Base-by-base conservation (phyloP, 2,113 vertebrate species). In the Pangasianodon hypophthalmus region DNA sequence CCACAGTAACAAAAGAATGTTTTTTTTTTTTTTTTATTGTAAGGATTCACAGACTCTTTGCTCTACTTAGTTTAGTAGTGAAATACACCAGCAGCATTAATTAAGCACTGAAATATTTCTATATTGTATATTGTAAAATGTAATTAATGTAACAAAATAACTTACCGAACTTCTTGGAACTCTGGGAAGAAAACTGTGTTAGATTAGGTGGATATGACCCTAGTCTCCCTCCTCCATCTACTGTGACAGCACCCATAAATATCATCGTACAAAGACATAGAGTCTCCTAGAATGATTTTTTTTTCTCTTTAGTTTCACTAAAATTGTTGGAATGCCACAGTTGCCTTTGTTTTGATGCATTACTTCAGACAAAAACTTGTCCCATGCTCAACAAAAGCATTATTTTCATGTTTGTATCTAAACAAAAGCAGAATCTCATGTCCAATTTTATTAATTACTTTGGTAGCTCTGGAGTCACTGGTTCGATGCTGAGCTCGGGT, bases 171-270 rank as follows among this genome's bases (percentile, higher is more conserved):
- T 84, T 13, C 21, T 58, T 84, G 82, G 19, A 84, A 60, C 82
- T 60, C 37, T 44, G 18, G 54, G 19, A 26, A 26, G 18, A 84
- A 24, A 60, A 58, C n/a, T 41, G 10, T 60, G 19, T 84, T 44
- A 41, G 37, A 60, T 84, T 84, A 24, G 11, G 10, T 84, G 32
- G 54, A 62, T 60, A 60, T 60, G 19, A 84, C 21, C 21, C 10
- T 44, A 60, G 21, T 60, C 18, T 83, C 10, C n/a, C 9, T 54
- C 50, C 29, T 81, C 50, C 29, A 32, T 81, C 52, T 83, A 21
- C 54, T 24, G n/a, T 84, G 82, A 62, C 82, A 84, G 32, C 21
- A 60, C 19, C 1, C 82, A 84, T 60, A 44, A 84, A 84, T 60
- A 84, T 6, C 56, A 44, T 11, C 52, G 24, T 56, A 83, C 8